A percentile compares a stretch with the other conserved stretches of the same genome.
Conservation (phyloP, 2,797 vertebrate species). For the Ispidina picta region DNA sequence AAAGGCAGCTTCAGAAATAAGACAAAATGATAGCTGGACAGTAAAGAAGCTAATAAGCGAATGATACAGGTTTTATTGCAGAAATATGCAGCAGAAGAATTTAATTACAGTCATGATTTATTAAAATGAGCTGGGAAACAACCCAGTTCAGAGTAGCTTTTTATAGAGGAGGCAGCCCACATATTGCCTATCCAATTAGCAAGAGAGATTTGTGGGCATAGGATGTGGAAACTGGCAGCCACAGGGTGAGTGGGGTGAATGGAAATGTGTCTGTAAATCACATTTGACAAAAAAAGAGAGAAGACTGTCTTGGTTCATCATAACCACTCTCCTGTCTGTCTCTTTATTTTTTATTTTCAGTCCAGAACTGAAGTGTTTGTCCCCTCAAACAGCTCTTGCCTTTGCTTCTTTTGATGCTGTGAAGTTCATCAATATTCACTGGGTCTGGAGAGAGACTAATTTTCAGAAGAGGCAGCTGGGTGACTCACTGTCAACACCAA, state of each 20-base stretch:
- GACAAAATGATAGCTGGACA: neutral
- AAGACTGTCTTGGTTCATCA: constrained; percentile 5
- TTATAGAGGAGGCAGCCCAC: constrained; percentile 59
- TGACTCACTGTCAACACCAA: neutral
- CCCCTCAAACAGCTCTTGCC: constrained; percentile 46
- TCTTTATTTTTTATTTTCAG: neutral
- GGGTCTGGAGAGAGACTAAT: neutral
- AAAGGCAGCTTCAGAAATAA: neutral
- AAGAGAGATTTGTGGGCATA: constrained; percentile 55
- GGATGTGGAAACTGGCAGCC: constrained; percentile 40
- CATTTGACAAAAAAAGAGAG: neutral
- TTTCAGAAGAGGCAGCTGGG: constrained; percentile 10
- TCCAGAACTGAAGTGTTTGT: constrained; percentile 26
- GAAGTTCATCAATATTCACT: constrained; percentile 58
- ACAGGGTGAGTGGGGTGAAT: constrained; percentile 19
- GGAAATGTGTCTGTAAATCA: constrained; percentile 41
- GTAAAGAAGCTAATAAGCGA: constrained; percentile 7
- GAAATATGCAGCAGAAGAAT: constrained; percentile 55
- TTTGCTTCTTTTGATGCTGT: constrained; percentile 20
- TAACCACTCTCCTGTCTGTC: neutral
- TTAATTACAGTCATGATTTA: constrained; percentile 64
- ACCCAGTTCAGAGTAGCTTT: constrained; percentile 56
- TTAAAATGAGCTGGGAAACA: constrained; percentile 51
- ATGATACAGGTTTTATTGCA: constrained; percentile 29
- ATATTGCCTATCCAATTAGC: constrained; percentile 61